Percentiles rank a stretch among this genome's conserved stretches.
Evolutionary conservation across 2,113 vertebrate genomes (phyloP).

Genomic region (Hirundichthys speculiger): DNA sequence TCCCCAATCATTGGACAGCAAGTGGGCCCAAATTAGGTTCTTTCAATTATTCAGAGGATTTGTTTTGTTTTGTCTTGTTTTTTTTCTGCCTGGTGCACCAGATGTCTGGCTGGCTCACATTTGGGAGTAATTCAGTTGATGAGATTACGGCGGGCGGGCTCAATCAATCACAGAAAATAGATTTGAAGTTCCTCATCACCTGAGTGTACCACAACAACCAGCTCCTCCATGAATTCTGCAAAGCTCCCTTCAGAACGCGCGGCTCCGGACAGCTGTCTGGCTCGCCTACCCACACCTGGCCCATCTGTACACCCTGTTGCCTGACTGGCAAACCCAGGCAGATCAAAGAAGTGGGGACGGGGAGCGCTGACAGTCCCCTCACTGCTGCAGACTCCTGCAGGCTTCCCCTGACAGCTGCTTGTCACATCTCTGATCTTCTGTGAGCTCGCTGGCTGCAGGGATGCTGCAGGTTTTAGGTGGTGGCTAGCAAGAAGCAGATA

Average conservation of each 20-base stretch:
- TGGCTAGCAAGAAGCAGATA: constrained; percentile 34
- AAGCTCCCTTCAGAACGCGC: constrained; percentile 38
- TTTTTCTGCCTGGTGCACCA: constrained; percentile 54
- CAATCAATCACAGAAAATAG: constrained; percentile 69
- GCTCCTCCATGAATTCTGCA: constrained; percentile 43
- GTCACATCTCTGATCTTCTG: constrained; percentile 72
- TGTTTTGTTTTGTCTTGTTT: constrained; percentile 46
- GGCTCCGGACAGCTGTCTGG: constrained; percentile 63
- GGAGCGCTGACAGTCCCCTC: constrained; percentile 66
- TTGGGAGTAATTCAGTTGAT: constrained; percentile 62
- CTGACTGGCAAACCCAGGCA: constrained; percentile 63
- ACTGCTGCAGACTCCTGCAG: constrained; percentile 61
- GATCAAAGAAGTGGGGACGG: constrained; percentile 72
- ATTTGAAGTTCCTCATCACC: constrained; percentile 66
- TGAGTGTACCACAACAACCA: constrained; percentile 33
- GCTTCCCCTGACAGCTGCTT: constrained; percentile 71
- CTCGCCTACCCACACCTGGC: constrained; percentile 66
- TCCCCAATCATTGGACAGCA: constrained; percentile 37
- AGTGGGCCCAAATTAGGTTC: constrained; percentile 50
- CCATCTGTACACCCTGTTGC: constrained; percentile 68
- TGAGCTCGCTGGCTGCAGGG: constrained; percentile 49
- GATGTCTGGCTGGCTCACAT: constrained; percentile 52
- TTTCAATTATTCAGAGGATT: constrained; percentile 64
- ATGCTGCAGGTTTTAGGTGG: constrained; percentile 15
- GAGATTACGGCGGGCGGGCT: constrained; percentile 53